Evolutionary conservation across 2,113 vertebrate genomes (phyloP), one percentile per base, ranked within the genome.

Genomic region (Picathartes gymnocephalus): DNA sequence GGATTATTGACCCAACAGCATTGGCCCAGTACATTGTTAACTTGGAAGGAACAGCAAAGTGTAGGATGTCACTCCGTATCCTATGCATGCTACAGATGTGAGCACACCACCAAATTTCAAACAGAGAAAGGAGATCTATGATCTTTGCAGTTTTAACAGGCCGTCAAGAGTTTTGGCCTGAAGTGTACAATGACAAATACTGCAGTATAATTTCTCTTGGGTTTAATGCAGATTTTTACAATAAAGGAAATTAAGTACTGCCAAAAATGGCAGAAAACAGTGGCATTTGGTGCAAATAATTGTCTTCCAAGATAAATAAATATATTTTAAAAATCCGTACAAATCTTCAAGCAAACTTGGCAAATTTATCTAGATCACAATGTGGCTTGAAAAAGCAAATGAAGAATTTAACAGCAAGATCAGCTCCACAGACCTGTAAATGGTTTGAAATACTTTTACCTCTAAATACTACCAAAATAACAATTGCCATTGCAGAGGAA

Each of bases 321-420:
- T 15, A 1, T 16, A 54, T 65, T 92, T 54, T 9, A 53, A 73
- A 96, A 71, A 85, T 35, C 20, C 50, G 18, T 15, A 70, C 13
- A 76, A 58, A 91, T 92, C 47, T 97, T 66, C 39, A 93, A 62
- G 85, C 92, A 92, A 91, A 83, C 25, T 61, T 37, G 89, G 51
- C 15, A 90, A 82, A 86, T 95, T 25, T 94, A 69, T 86, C 62
- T 88, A 68, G 71, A 94, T 68, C 12, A 86, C 13, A 61, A 33
- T 15, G 8, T 35, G 60, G 83, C 70, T 86, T 81, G 33, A 77
- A 72, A 74, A 92, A 71, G 56, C 19, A 84, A 92, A 82, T 88
- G 47, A 95, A 93, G 68, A 88, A 71, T 92, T 93, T 88, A 94
- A 84, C 9, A 81, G 58, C 45, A 92, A 61, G 10, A 60, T 90